Base-by-base conservation (phyloP, 2,113 vertebrate species). In the Chloroceryle aenea region DNA sequence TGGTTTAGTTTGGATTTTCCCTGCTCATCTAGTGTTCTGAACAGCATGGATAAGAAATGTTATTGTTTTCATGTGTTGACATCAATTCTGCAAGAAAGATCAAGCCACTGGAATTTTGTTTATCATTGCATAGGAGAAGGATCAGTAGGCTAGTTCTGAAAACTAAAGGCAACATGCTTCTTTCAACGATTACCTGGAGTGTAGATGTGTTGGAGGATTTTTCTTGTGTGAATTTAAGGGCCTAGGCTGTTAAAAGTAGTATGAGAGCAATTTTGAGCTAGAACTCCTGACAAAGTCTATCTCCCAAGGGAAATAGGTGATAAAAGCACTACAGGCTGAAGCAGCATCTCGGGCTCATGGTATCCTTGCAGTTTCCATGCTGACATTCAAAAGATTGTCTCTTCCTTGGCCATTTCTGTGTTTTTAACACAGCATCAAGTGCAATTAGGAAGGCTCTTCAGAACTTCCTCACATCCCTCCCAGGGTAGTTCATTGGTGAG, bases 31-130 rank as follows among this genome's bases (percentile, higher is more conserved):
- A 78, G 76, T 66, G 48, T 61, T 90, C 92, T 86, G 64, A 95
- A 67, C 63, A 90, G 81, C 56, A 95, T 67, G 85, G 73, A 58
- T 53, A 83, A 93, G 91, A 91, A 97, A 73, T 85, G 71, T 73
- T 83, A 58, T 17, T 93, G 52, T 79, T 95, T 97, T 87, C 66
- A n/a, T 89, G 34, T 71, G 52, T 55, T 91, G 73, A 92, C 72
- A 93, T 83, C 38, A 83, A 64, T 96, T 97, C 94, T 94, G 80
- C 13, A 9, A 92, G 89, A 94, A 95, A 94, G 95, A 90, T 93
- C 92, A 92, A 97, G 58, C 94, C 89, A 53, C 76, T 80, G 91
- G 92, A 97, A 97, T 93, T 96, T 83, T 84, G 36, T 56, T 94
- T 82, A 59, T 83, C 56, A 59, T 29, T 89, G 58, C 90, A 73